A percentile compares a stretch with the other conserved stretches of the same genome.
Evolutionary conservation across 2,113 vertebrate species (phyloP).

Genomic region (Bujurquina vittata): DNA sequence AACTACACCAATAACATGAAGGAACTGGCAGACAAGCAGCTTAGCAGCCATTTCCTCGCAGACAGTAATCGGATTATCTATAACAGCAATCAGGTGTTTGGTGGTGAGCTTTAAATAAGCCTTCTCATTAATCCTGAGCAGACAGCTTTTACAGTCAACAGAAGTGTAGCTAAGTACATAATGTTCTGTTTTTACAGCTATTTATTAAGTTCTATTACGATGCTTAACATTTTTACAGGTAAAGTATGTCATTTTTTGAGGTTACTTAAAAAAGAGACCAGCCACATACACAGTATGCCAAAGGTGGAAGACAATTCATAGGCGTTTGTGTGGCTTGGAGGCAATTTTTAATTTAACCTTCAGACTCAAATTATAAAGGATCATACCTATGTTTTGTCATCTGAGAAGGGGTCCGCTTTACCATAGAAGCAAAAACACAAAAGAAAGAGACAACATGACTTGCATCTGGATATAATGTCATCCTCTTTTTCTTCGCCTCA

Average conservation of each 20-base stretch:
- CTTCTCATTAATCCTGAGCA: not conserved
- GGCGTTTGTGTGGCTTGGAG: no score
- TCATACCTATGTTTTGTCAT: slow-evolving; percentile 1
- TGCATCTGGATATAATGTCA: not conserved
- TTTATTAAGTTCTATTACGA: not conserved
- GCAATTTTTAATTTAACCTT: no score
- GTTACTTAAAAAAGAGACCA: no score
- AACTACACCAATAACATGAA: slow-evolving; percentile 45
- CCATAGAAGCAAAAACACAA: no score
- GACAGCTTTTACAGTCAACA: not conserved
- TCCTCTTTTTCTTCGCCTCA: not conserved
- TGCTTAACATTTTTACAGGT: not conserved
- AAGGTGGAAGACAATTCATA: no score
- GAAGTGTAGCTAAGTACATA: not conserved
- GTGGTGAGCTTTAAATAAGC: not conserved
- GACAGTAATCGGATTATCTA: slow-evolving; percentile 13
- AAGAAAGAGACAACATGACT: not conserved
- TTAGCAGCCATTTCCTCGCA: not conserved
- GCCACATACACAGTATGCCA: no score
- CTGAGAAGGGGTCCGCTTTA: not conserved
- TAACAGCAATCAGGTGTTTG: slow-evolving; percentile 17
- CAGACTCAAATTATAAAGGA: not conserved
- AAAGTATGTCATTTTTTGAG: no score
- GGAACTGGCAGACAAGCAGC: not conserved
- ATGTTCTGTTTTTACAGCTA: not conserved